Percentiles rank a stretch among this genome's conserved stretches.
These are phyloP conservation scores for Heliconius charithonia DNA, from an alignment of 2,888 invertebrate species.

Conservation along the genomic window DNA sequence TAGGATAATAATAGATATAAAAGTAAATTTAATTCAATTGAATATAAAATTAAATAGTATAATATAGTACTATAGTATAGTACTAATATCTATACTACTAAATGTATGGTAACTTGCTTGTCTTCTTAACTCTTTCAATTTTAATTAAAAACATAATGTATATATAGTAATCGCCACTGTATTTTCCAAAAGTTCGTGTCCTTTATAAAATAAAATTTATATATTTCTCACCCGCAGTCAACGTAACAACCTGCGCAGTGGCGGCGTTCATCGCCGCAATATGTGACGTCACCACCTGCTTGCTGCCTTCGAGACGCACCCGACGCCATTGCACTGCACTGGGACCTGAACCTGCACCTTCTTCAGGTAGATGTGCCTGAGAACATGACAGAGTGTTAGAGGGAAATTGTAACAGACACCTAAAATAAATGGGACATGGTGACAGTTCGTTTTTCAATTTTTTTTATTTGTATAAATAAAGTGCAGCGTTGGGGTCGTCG, in stretches of 20 bases:
- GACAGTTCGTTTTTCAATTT: no score
- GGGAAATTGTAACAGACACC: background rate
- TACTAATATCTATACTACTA: no score
- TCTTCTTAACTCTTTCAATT: no score
- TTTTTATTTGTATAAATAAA: no score
- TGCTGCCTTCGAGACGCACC: constrained; percentile 95
- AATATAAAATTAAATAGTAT: no score
- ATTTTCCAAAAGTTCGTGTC: background rate
- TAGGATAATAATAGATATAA: no score
- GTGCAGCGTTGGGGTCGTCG: no score
- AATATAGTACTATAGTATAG: no score
- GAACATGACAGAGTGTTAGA: background rate
- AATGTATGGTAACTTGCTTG: no score
- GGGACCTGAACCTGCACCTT: constrained; percentile 85
- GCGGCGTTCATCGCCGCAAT: constrained; percentile 99
- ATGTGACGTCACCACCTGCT: constrained; percentile 98
- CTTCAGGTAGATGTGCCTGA: constrained; percentile 66
- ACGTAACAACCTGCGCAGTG: constrained; percentile 97
- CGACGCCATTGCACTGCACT: constrained; percentile 97
- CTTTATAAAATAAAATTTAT: no score
- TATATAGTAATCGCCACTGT: background rate
- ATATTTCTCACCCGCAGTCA: constrained; percentile 86
- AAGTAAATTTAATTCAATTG: no score
- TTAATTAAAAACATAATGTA: no score
- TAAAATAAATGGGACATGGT: background rate